These are phyloP conservation scores for Naso thynnoides DNA, from an alignment of 2,797 vertebrate species.

Conservation along the genomic window DNA sequence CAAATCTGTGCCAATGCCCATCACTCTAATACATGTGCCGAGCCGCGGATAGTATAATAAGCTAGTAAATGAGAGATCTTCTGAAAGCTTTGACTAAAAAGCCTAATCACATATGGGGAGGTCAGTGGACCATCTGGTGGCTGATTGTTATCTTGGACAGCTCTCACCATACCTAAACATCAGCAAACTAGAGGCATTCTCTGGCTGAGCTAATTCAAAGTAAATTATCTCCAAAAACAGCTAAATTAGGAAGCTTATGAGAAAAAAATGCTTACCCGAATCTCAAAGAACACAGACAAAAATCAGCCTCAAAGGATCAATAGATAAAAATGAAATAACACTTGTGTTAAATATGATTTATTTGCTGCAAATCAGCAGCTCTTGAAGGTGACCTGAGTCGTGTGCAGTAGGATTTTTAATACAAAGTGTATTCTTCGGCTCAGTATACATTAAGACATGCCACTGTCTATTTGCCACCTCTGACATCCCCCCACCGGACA, in stretches of 20 bases:
- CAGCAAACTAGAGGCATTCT: conserved; percentile 44
- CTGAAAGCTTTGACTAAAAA: conserved; percentile 67
- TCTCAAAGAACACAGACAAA: conserved; percentile 20
- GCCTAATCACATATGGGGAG: conserved; percentile 74
- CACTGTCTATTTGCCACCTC: conserved; percentile 65
- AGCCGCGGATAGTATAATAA: conserved; percentile 62
- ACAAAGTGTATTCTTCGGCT: conserved; percentile 34
- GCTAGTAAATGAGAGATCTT: conserved; percentile 70
- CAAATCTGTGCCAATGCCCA: conserved; percentile 57
- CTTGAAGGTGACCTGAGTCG: background rate
- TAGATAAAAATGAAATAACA: conserved; percentile 12
- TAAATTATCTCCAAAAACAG: conserved; percentile 7
- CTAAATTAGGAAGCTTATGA: conserved; percentile 18
- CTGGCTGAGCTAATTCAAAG: conserved; percentile 12
- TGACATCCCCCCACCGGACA: conserved; percentile 64
- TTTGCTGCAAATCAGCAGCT: conserved; percentile 2
- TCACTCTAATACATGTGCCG: conserved; percentile 44
- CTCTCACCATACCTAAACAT: conserved; percentile 66
- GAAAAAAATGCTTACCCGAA: conserved; percentile 22
- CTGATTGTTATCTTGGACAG: conserved; percentile 66
- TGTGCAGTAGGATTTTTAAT: conserved; percentile 25
- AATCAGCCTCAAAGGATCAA: conserved; percentile 27
- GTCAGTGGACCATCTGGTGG: conserved; percentile 77
- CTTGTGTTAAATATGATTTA: conserved; percentile 5
- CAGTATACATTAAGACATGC: conserved; percentile 65